Evolutionary conservation across 2,888 invertebrate genomes (phyloP).

Genomic region (Euclidia mi): DNA sequence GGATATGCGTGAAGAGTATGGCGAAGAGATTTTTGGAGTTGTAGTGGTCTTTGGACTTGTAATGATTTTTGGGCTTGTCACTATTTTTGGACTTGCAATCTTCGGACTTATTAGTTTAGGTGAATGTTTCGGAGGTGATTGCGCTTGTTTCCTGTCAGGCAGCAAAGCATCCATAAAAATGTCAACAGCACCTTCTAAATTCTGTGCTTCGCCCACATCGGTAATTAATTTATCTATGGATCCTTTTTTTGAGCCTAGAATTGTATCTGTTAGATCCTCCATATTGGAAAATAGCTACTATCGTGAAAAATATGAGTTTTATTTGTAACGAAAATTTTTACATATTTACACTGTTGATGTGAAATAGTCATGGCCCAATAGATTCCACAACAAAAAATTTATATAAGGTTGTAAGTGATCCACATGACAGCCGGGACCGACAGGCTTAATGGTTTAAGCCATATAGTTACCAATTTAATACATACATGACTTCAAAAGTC

Average conservation of each 20-base stretch:
- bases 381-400: constrained; percentile 59
- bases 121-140: constrained; percentile 8
- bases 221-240: constrained; percentile 19
- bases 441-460: no score
- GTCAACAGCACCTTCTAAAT: constrained; percentile 4
- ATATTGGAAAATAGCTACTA: constrained; percentile 33
- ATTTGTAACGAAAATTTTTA: constrained; percentile 56
- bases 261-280: constrained; percentile 38
- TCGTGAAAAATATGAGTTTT: constrained; percentile 30
- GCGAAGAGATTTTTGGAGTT: constrained; percentile 1
- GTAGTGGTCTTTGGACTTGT: not conserved
- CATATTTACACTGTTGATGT: constrained; percentile 52
- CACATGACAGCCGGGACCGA: no score
- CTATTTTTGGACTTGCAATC: constrained; percentile 5
- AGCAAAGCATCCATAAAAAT: constrained; percentile 10
- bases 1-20: constrained; percentile 8
- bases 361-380: constrained; percentile 67
- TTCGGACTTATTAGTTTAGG: no score
- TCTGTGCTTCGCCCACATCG: not conserved
- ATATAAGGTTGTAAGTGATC: constrained; percentile 7
- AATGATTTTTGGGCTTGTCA: no score
- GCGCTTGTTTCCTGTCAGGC: not conserved
- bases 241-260: constrained; percentile 17
- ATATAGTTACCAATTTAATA: no score
- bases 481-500: no score